Percentiles rank a stretch among this genome's conserved stretches.
Evolutionary conservation across 2,888 invertebrate genomes (phyloP).

Genomic region (Hylaea fasciaria): DNA sequence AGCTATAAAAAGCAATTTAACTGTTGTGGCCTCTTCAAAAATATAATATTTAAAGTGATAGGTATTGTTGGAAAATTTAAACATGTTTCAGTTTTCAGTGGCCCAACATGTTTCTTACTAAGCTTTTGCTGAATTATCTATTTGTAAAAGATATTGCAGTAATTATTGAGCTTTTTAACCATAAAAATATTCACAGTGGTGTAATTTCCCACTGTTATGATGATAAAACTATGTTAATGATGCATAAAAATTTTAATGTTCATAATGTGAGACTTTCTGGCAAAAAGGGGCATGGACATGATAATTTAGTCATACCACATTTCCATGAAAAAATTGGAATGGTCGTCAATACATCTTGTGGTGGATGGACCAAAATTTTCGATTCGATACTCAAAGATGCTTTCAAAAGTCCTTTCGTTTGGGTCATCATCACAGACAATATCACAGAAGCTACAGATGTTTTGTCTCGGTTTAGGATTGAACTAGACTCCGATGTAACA

Average conservation of each 20-base stretch:
- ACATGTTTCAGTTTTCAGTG: too few species aligned
- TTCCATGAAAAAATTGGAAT: conserved; percentile 56
- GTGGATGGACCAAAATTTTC: conserved; percentile 57
- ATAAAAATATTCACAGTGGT: conserved; percentile 60
- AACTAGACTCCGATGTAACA: conserved; percentile 77
- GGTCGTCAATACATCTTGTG: conserved; percentile 61
- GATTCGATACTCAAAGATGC: conserved; percentile 34
- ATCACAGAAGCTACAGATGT: conserved; percentile 48
- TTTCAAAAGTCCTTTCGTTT: conserved; percentile 62
- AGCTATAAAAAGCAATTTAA: conserved; percentile 39
- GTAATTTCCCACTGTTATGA: conserved; percentile 57
- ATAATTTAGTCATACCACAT: conserved; percentile 36
- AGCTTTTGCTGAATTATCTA: conserved; percentile 27
- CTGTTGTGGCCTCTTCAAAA: conserved; percentile 17
- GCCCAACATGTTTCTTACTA: conserved; percentile 25
- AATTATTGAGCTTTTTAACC: conserved; percentile 61
- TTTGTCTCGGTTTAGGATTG: conserved; percentile 66
- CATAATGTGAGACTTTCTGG: conserved; percentile 49
- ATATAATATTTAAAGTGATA: background rate
- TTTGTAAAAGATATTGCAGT: conserved; percentile 25
- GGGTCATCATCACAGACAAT: conserved; percentile 66
- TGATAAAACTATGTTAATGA: conserved; percentile 38
- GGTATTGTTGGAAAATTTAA: background rate
- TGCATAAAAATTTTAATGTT: conserved; percentile 55
- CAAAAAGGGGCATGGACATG: conserved; percentile 31